phyloP scores from a whole-genome alignment of 2,113 vertebrate species.

The Muscicapa adusta region DNA sequence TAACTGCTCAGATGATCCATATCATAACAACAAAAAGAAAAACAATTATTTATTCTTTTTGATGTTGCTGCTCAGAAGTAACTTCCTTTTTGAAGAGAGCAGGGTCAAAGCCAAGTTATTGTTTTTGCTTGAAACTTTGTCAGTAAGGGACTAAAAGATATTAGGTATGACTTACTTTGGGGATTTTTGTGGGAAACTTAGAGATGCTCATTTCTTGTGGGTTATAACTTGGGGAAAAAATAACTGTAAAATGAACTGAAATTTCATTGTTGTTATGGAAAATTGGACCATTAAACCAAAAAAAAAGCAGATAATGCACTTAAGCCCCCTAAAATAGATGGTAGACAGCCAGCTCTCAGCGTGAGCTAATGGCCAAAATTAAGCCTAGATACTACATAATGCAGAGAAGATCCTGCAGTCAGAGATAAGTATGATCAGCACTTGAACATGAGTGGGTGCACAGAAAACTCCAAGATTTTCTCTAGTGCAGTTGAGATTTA shows the following conservation, averaged over 20 bases:
- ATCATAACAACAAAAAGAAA: constrained; percentile 98
- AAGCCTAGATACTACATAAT: not conserved
- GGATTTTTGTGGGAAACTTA: constrained; percentile 56
- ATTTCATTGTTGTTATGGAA: not conserved
- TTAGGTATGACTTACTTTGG: constrained; percentile 72
- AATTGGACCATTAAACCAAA: not conserved
- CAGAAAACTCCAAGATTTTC: not conserved
- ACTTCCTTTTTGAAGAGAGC: constrained; percentile 78
- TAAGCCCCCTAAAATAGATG: not conserved
- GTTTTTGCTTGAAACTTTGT: constrained; percentile 78
- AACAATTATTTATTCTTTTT: constrained; percentile 99
- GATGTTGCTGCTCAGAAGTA: constrained; percentile 86
- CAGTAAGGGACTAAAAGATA: constrained; percentile 65
- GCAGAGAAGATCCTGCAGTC: not conserved
- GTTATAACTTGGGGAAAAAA: not conserved
- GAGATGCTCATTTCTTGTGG: constrained; percentile 47
- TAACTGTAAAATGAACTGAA: not conserved
- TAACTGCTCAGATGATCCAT: constrained; percentile 94
- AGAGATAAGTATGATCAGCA: not conserved
- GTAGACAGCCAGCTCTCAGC: not conserved
- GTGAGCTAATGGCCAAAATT: not conserved
- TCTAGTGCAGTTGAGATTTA: constrained; percentile 2
- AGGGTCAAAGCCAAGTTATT: constrained; percentile 83
- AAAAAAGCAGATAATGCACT: not conserved
- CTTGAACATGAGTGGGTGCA: not conserved